Conservation (phyloP, 2,797 vertebrate species). For the Thalassophryne amazonica region DNA sequence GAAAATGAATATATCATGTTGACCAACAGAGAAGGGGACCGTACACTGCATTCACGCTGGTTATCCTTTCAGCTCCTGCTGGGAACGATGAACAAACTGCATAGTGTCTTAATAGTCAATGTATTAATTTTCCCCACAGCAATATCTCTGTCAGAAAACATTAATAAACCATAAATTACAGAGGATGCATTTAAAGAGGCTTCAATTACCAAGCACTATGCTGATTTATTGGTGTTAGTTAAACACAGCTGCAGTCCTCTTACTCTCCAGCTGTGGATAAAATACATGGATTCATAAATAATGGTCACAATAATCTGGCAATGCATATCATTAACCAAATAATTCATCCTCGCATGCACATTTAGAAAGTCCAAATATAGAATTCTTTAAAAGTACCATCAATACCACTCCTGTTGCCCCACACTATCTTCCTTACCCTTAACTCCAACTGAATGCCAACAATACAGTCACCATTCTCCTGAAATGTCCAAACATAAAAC, state of each 20-base stretch:
- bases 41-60: conserved; percentile 5
- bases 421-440: conserved; percentile 19
- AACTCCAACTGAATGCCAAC: conserved; percentile 58
- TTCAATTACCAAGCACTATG: conserved; percentile 17
- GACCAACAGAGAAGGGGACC: conserved; percentile 2
- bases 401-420: conserved; percentile 37
- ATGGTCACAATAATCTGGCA: conserved; percentile 28
- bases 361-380: conserved; percentile 52
- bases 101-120: conserved; percentile 30
- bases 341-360: conserved; percentile 18
- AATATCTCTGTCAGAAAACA: conserved; percentile 12
- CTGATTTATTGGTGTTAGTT: conserved; percentile 39
- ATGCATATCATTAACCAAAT: conserved; percentile 37
- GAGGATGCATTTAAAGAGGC: not conserved
- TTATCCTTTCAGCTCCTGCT: conserved; percentile 23
- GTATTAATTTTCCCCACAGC: conserved; percentile 19
- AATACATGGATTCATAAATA: conserved; percentile 4
- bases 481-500: conserved; percentile 58
- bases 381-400: conserved; percentile 18
- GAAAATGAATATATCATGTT: not conserved
- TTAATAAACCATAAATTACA: conserved; percentile 19
- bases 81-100: conserved; percentile 27
- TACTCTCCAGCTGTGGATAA: conserved; percentile 16
- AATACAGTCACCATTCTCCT: conserved; percentile 47
- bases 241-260: conserved; percentile 45